Percentiles rank a stretch among this genome's conserved stretches.
Evolutionary conservation across 2,888 invertebrate species (phyloP).

Genomic region (Anticlea derivata): DNA sequence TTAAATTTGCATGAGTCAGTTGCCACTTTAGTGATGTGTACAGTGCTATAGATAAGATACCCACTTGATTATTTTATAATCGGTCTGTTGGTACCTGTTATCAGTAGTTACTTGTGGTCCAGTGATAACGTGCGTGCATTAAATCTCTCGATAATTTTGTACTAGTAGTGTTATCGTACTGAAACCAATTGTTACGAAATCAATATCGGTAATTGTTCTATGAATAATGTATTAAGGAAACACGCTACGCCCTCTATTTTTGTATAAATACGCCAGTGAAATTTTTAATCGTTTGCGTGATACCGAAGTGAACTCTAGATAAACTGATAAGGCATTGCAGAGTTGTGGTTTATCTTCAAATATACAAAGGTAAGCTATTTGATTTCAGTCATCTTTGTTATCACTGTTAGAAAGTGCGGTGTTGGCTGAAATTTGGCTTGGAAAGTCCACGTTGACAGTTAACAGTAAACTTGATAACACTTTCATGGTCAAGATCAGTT

Average conservation of each 20-base stretch:
- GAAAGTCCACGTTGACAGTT: no score
- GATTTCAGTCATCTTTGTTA: background rate
- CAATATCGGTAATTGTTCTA: slow-evolving; percentile 47
- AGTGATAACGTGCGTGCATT: slow-evolving; percentile 30
- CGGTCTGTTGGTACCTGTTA: slow-evolving; percentile 29
- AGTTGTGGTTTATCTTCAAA: slow-evolving; percentile 8
- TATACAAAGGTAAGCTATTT: slow-evolving; percentile 12
- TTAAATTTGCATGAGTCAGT: slow-evolving; percentile 29
- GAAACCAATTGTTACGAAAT: slow-evolving; percentile 42
- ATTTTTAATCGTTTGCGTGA: slow-evolving; percentile 46
- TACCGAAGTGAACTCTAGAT: slow-evolving; percentile 37
- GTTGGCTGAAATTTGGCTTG: no score
- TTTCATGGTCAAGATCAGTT: no score
- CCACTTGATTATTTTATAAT: slow-evolving; percentile 9
- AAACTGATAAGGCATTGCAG: slow-evolving; percentile 18
- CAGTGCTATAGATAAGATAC: slow-evolving; percentile 11
- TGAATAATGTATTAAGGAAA: slow-evolving; percentile 50
- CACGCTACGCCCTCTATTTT: slow-evolving; percentile 50
- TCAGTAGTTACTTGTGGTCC: slow-evolving; percentile 22
- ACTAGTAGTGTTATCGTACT: slow-evolving; percentile 40
- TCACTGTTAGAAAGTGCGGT: background rate
- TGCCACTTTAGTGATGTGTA: slow-evolving; percentile 35
- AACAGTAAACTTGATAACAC: no score
- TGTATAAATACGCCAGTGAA: slow-evolving; percentile 42
- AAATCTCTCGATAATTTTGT: slow-evolving; percentile 43